Base-by-base conservation (phyloP, 1,140 invertebrate species). In the Eulimnadia texana region DNA sequence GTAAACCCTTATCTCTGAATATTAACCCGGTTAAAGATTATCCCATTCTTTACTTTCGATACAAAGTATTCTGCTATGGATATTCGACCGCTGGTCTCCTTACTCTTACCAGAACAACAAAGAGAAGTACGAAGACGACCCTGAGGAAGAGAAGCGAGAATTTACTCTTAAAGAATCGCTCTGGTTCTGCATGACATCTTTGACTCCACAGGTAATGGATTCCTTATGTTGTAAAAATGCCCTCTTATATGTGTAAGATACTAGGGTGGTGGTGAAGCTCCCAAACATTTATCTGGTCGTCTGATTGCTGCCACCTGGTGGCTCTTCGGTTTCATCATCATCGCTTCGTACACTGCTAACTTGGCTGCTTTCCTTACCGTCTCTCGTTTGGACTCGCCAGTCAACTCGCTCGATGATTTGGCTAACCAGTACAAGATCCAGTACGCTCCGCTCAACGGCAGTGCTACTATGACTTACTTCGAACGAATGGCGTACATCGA, bases 161-260 rank as follows among this genome's bases (percentile, higher is more conserved):
- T 99, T 99, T 67, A 93, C 86, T 22, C 74, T 98, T 1, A 96
- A 96, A 69, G 94, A 98, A 74, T 95, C 92, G 70, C 77, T 98
- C 0, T 98, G 95, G 94, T 99, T 98, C 72, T 98, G 94, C 69
- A 97, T 98, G 92, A 98, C 93, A 22, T 97, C 93, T 0, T 71
- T 98, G 6, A 98, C 93, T 0, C 93, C 93, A 0, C 93, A 97
- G 77, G 82, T 76, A 66, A 19, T 20, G 19, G n/a, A n/a, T 23
- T 19, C 47, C 13, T n/a, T 58, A 22, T 3, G 19, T 28, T 27
- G 47, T 13, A 65, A 50, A 33, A 2, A 51, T n/a, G n/a, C n/a
- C n/a, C n/a, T n/a, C n/a, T n/a, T n/a, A n/a, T n/a, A n/a, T n/a
- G n/a, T n/a, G n/a, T n/a, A n/a, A n/a, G n/a, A n/a, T n/a, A n/a